These are phyloP conservation scores for Oreotrochilus melanogaster DNA, from an alignment of 2,113 vertebrate species.

Conservation along the genomic window DNA sequence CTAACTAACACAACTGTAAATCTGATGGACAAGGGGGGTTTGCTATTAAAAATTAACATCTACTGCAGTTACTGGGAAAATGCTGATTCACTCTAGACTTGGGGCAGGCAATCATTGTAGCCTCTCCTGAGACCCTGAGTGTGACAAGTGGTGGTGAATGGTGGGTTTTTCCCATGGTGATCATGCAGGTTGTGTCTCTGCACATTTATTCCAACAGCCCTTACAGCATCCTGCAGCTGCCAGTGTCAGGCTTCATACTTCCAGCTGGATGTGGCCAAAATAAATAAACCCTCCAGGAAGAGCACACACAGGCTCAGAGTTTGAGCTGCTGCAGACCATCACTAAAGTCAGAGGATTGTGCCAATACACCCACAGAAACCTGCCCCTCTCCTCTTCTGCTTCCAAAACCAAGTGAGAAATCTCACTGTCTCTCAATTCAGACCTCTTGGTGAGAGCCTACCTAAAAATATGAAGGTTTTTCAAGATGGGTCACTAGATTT, in stretches of 20 bases:
- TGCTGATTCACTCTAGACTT: conserved; percentile 32
- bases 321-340: neutral
- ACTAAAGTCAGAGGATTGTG: neutral
- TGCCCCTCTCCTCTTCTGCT: neutral
- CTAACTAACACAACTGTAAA: conserved; percentile 58
- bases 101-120: conserved; percentile 32
- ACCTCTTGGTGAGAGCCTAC: neutral
- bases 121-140: conserved; percentile 16
- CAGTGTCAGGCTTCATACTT: neutral
- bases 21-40: conserved; percentile 46
- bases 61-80: conserved; percentile 54
- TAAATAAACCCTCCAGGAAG: neutral
- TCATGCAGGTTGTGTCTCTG: neutral
- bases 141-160: conserved; percentile 32
- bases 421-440: neutral
- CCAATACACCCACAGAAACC: neutral
- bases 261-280: neutral
- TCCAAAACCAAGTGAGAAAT: neutral
- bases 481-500: neutral
- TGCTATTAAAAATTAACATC: conserved; percentile 63
- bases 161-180: conserved; percentile 19
- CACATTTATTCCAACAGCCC: neutral
- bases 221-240: neutral
- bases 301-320: neutral
- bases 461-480: neutral